Evolutionary conservation across 2,888 invertebrate species (phyloP).

Genomic region (Caenorhabditis wallacei): DNA sequence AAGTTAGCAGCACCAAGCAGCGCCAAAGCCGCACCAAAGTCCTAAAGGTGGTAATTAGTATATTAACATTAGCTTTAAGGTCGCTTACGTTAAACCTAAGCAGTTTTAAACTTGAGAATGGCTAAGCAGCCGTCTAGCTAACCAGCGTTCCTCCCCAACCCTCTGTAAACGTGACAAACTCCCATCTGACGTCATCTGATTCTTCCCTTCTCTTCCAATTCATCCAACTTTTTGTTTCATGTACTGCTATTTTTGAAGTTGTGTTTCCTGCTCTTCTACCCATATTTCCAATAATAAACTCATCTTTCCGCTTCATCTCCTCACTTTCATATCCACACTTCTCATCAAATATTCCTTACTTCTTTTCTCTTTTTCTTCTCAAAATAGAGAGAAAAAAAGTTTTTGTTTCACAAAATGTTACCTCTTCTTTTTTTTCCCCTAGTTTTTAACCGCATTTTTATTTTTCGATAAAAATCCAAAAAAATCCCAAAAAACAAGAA

Average conservation of each 20-base stretch:
- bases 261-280: too few relatives aligned
- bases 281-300: constrained; percentile 29
- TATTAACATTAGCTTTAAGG: too few relatives aligned
- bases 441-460: not conserved
- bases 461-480: too few relatives aligned
- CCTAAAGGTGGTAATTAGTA: too few relatives aligned
- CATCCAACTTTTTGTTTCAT: constrained; percentile 18
- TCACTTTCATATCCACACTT: constrained; percentile 44
- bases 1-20: too few relatives aligned
- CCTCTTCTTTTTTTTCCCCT: not conserved
- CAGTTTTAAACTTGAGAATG: too few relatives aligned
- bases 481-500: not conserved
- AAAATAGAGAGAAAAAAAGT: constrained; percentile 17
- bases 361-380: constrained; percentile 3
- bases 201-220: not conserved
- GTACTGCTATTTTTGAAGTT: not conserved
- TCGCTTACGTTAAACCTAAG: too few relatives aligned
- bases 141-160: too few relatives aligned
- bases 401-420: constrained; percentile 42
- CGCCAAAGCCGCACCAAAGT: too few relatives aligned
- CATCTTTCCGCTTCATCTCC: constrained; percentile 60
- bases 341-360: constrained; percentile 35
- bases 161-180: constrained; percentile 1
- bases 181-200: constrained; percentile 15
- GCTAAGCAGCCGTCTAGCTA: too few relatives aligned